Evolutionary conservation across 2,888 invertebrate species (phyloP).

Genomic region (Lepetodrilus schrolli): DNA sequence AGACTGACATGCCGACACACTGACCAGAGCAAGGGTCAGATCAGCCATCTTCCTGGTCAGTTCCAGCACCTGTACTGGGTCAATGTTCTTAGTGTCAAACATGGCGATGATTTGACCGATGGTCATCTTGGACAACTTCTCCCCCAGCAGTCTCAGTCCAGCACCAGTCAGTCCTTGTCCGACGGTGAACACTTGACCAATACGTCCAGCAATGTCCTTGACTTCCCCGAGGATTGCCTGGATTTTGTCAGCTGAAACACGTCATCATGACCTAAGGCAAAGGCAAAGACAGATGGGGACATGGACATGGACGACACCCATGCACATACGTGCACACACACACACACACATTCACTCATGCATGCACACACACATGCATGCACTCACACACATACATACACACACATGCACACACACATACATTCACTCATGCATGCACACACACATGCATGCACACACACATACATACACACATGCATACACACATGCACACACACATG

Average conservation of each 20-base stretch:
- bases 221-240: conserved; percentile 39
- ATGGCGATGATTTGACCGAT: conserved; percentile 56
- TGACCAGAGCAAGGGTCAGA: conserved; percentile 53
- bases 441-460: no score
- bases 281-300: no score
- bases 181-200: conserved; percentile 49
- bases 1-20: not conserved
- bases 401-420: no score
- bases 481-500: no score
- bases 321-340: no score
- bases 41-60: conserved; percentile 52
- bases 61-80: conserved; percentile 47
- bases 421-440: no score
- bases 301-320: no score
- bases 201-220: conserved; percentile 41
- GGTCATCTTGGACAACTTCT: conserved; percentile 58
- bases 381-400: no score
- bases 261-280: no score
- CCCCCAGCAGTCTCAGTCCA: conserved; percentile 50
- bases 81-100: conserved; percentile 52
- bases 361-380: no score
- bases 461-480: no score
- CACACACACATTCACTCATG: no score
- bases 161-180: conserved; percentile 54
- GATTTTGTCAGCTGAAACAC: conserved; percentile 42